A percentile compares a stretch with the other conserved stretches of the same genome.
Conservation (phyloP, 2,113 vertebrate species). For the Glareola pratincola region DNA sequence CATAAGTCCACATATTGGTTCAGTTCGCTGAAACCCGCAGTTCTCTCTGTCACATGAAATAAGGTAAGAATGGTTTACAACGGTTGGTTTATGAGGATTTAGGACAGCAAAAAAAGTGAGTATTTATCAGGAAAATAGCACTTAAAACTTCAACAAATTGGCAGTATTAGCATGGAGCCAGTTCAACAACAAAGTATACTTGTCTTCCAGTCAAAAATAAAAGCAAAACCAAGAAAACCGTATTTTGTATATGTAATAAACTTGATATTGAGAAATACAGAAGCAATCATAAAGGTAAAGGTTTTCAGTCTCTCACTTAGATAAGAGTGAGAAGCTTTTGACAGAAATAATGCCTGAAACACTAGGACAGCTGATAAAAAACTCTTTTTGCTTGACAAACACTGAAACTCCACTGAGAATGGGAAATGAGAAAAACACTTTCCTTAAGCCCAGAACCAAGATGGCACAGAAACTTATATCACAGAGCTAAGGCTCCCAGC, state of each 20-base stretch:
- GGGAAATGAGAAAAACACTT: slow-evolving; percentile 4
- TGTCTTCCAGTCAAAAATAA: background rate
- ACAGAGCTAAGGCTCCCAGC: background rate
- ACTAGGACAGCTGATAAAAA: background rate
- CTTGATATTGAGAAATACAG: background rate
- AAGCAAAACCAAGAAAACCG: background rate
- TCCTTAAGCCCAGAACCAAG: background rate
- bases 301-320: background rate
- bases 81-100: background rate
- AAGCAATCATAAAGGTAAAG: background rate
- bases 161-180: background rate
- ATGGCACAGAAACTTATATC: background rate
- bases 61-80: no score
- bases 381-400: background rate
- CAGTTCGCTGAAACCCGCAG: background rate
- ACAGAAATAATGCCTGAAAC: background rate
- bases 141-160: background rate
- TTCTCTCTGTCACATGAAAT: background rate
- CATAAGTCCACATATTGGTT: background rate
- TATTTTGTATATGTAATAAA: background rate
- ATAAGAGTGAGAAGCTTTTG: background rate
- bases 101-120: background rate
- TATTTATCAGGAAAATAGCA: background rate
- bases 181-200: background rate
- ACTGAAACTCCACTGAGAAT: background rate